Conservation (phyloP, 2,113 vertebrate species). For the Semicossyphus pulcher region DNA sequence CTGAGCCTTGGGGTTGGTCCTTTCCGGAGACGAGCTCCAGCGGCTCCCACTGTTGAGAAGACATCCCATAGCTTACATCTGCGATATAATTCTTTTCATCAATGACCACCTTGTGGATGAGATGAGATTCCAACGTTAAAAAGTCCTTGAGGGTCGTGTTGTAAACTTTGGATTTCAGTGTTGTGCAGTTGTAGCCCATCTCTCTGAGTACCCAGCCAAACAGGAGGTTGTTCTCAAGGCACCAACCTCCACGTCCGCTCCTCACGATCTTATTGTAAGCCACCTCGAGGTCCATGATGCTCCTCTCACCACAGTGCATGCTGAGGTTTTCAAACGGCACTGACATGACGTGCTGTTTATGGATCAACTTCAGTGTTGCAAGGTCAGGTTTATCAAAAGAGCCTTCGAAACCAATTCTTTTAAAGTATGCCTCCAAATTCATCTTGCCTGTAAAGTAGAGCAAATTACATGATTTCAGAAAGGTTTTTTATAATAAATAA, state of each 20-base stretch:
- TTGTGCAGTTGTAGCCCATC: conserved; percentile 81
- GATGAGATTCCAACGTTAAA: conserved; percentile 29
- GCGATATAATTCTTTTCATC: conserved; percentile 81
- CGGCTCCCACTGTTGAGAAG: conserved; percentile 86
- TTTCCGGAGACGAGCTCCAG: conserved; percentile 86
- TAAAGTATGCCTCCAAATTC: conserved; percentile 89
- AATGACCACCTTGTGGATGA: conserved; percentile 83
- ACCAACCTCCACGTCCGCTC: conserved; percentile 87
- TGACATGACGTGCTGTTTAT: conserved; percentile 82
- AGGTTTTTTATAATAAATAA: too few relatives aligned
- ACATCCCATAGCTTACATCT: conserved; percentile 87
- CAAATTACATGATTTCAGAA: not conserved
- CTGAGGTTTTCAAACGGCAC: conserved; percentile 91
- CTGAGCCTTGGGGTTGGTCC: conserved; percentile 83
- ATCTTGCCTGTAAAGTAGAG: conserved; percentile 69
- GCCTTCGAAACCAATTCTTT: conserved; percentile 86
- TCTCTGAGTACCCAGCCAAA: conserved; percentile 88
- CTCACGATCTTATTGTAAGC: conserved; percentile 86
- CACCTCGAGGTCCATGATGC: conserved; percentile 75
- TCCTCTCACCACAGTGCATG: conserved; percentile 87
- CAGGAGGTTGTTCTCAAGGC: conserved; percentile 88
- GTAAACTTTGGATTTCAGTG: conserved; percentile 80
- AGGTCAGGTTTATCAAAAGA: conserved; percentile 79
- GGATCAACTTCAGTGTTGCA: conserved; percentile 81
- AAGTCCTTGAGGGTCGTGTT: conserved; percentile 39